These are phyloP conservation scores for Temnothorax unifasciatus DNA, from an alignment of 2,888 invertebrate species.

Conservation along the genomic window DNA sequence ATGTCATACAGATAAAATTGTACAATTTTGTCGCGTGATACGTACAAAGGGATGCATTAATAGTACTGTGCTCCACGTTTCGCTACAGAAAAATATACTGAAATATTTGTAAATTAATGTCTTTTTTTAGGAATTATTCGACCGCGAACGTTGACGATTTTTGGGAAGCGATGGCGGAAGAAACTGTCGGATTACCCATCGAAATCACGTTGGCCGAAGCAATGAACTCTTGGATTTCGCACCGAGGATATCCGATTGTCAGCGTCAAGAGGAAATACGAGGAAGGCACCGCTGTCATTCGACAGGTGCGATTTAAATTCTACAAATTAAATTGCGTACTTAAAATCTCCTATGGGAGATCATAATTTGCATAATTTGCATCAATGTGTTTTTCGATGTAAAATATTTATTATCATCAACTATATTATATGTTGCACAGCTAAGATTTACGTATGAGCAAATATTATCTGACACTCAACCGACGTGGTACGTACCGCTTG, in stretches of 20 bases:
- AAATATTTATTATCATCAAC: conserved; percentile 40
- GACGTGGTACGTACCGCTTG: conserved; percentile 81
- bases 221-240: conserved; percentile 79
- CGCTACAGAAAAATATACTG: neutral
- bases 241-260: conserved; percentile 82
- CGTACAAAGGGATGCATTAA: neutral
- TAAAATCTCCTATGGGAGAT: neutral
- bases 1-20: conserved; percentile 17
- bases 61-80: neutral
- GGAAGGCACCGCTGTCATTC: conserved; percentile 71
- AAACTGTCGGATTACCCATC: conserved; percentile 67
- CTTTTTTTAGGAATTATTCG: conserved; percentile 73
- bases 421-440: conserved; percentile 62
- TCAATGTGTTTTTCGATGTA: neutral
- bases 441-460: conserved; percentile 76
- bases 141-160: conserved; percentile 76
- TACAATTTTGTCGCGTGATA: neutral
- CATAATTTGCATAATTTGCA: neutral
- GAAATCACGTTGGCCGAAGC: conserved; percentile 73
- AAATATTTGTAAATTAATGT: neutral
- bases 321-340: neutral
- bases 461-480: conserved; percentile 62
- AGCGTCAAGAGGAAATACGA: conserved; percentile 80
- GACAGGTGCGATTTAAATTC: conserved; percentile 76
- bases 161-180: conserved; percentile 74